A percentile compares a stretch with the other conserved stretches of the same genome.
phyloP scores from a whole-genome alignment of 2,113 vertebrate genomes.

The Lepisosteus oculatus region DNA sequence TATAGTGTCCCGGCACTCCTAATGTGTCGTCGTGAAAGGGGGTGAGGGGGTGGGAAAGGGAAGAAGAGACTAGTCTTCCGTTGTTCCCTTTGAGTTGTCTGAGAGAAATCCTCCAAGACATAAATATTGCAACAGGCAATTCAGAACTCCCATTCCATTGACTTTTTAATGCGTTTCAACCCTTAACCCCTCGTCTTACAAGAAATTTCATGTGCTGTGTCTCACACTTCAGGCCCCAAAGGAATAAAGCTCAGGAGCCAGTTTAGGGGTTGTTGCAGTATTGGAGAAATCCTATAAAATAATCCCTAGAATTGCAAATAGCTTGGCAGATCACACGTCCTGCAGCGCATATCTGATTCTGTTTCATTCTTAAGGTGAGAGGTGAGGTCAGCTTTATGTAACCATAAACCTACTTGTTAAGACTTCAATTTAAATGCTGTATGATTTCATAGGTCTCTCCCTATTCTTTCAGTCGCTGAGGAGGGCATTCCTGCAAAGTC shows the following conservation, averaged over 20 bases:
- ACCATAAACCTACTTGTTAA: too few relatives aligned
- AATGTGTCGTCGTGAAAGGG: not conserved
- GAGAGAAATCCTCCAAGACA: not conserved
- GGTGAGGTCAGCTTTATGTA: too few relatives aligned
- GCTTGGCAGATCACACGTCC: not conserved
- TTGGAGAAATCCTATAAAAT: not conserved
- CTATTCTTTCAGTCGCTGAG: too few relatives aligned
- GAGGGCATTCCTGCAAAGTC: too few relatives aligned
- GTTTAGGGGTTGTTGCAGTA: not conserved
- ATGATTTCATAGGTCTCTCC: too few relatives aligned
- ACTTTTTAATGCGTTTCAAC: conserved; percentile 9
- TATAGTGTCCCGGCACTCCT: conserved; percentile 15
- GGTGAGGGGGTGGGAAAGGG: not conserved
- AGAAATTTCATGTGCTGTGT: not conserved
- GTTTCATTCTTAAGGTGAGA: not conserved
- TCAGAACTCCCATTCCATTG: not conserved
- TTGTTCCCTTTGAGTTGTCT: not conserved
- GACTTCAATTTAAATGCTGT: too few relatives aligned
- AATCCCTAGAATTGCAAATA: not conserved
- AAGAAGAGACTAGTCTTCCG: not conserved
- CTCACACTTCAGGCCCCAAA: not conserved
- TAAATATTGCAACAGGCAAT: not conserved
- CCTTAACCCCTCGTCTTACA: not conserved
- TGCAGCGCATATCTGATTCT: not conserved
- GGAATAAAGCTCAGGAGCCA: not conserved